Percentiles rank a stretch among this genome's conserved stretches.
Evolutionary conservation across 2,888 invertebrate genomes (phyloP).

Genomic region (Ellobium chinense): DNA sequence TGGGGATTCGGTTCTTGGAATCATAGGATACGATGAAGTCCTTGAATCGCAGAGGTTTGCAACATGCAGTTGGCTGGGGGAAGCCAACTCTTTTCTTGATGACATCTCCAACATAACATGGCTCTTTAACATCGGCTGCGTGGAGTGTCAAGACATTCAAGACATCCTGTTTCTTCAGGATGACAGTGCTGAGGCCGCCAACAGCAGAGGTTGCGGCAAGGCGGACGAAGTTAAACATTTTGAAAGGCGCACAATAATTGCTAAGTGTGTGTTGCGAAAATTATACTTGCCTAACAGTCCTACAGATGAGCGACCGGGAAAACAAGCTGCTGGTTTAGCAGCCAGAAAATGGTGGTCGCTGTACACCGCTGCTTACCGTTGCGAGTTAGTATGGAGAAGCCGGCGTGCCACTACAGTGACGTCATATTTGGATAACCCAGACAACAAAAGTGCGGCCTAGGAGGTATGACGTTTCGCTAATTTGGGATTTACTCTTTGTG

Average conservation of each 20-base stretch:
- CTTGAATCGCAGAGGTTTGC: conserved; percentile 45
- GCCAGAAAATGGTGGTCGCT: conserved; percentile 43
- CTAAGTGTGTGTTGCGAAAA: background rate
- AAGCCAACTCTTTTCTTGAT: conserved; percentile 47
- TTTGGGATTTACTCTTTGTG: background rate
- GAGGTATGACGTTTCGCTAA: conserved; percentile 2
- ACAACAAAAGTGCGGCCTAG: conserved; percentile 15
- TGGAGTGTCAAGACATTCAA: conserved; percentile 20
- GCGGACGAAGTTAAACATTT: conserved; percentile 22
- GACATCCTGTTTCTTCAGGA: conserved; percentile 23
- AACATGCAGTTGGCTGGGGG: conserved; percentile 46
- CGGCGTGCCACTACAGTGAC: conserved; percentile 37
- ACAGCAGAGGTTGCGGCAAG: conserved; percentile 35
- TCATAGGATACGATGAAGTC: conserved; percentile 48
- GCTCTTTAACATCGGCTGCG: conserved; percentile 38
- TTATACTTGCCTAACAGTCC: conserved; percentile 17
- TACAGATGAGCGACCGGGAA: conserved; percentile 17
- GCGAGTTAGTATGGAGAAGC: conserved; percentile 34
- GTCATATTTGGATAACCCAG: conserved; percentile 33
- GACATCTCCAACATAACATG: conserved; percentile 43
- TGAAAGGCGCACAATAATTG: background rate
- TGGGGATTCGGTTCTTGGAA: conserved; percentile 45
- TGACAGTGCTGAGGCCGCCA: conserved; percentile 24
- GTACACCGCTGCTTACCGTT: conserved; percentile 38
- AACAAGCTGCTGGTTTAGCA: conserved; percentile 30